These are phyloP conservation scores for Latrodectus elegans DNA, from an alignment of 2,888 invertebrate genomes.

Conservation along the genomic window DNA sequence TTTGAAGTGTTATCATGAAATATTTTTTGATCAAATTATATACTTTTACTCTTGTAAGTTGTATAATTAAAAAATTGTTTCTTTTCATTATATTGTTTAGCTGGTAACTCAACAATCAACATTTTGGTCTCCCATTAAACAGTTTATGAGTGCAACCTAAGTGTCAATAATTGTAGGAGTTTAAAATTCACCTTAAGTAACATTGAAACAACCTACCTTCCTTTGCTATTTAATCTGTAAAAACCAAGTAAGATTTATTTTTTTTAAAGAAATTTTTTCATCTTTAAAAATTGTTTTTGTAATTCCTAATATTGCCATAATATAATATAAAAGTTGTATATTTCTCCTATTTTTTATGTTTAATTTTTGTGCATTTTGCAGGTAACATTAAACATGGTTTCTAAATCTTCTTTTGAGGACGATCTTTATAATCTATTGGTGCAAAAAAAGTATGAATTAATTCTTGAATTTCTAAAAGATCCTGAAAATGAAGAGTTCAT, in stretches of 20 bases:
- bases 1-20: too few relatives aligned
- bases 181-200: too few relatives aligned
- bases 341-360: not conserved
- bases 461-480: constrained; percentile 20
- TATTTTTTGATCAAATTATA: too few relatives aligned
- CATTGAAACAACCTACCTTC: too few relatives aligned
- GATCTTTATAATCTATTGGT: constrained; percentile 18
- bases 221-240: too few relatives aligned
- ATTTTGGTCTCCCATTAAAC: too few relatives aligned
- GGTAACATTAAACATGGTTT: constrained; percentile 4
- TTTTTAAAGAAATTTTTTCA: not conserved
- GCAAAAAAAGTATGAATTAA: constrained; percentile 21
- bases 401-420: constrained; percentile 24
- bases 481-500: constrained; percentile 24
- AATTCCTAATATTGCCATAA: not conserved
- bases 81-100: too few relatives aligned
- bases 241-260: not conserved
- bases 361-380: not conserved
- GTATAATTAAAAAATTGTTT: too few relatives aligned
- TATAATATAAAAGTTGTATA: not conserved
- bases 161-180: too few relatives aligned
- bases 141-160: too few relatives aligned
- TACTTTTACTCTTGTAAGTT: too few relatives aligned
- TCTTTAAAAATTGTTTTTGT: not conserved
- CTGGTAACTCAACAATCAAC: too few relatives aligned